These are phyloP conservation scores for Entomyzon cyanotis DNA, from an alignment of 2,113 vertebrate genomes.

Conservation along the genomic window DNA sequence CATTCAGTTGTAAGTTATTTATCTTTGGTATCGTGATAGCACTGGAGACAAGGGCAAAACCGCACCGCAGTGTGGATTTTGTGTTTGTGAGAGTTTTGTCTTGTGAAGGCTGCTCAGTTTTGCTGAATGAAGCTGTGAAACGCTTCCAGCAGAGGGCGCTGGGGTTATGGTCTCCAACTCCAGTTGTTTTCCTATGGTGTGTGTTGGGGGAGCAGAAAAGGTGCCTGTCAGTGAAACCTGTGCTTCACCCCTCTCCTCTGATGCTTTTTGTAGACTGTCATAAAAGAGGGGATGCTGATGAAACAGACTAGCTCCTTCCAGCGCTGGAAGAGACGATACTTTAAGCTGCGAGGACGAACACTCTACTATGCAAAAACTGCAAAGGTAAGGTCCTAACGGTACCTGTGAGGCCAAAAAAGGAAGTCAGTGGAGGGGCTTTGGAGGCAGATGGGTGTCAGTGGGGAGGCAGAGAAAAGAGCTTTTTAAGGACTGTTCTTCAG, in stretches of 20 bases:
- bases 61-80: neutral
- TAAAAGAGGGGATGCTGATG: conserved; percentile 93
- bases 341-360: conserved; percentile 92
- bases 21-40: neutral
- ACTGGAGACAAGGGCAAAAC: neutral
- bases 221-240: neutral
- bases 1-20: neutral
- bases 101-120: neutral
- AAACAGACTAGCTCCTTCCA: conserved; percentile 98
- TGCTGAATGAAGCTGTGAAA: neutral
- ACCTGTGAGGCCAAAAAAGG: neutral
- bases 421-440: neutral
- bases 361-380: conserved; percentile 96
- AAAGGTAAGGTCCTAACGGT: conserved; percentile 78
- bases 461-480: neutral
- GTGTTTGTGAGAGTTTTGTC: neutral
- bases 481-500: neutral
- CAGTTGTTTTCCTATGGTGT: accelerated
- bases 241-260: neutral
- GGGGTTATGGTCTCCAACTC: neutral
- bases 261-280: conserved; percentile 82
- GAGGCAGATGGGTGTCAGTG: neutral
- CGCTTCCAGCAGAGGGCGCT: conserved; percentile 65
- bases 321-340: conserved; percentile 95
- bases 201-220: neutral